Evolutionary conservation across 2,888 invertebrate species (phyloP), one percentile per base, ranked within the genome.

Genomic region (Desoria tigrina): DNA sequence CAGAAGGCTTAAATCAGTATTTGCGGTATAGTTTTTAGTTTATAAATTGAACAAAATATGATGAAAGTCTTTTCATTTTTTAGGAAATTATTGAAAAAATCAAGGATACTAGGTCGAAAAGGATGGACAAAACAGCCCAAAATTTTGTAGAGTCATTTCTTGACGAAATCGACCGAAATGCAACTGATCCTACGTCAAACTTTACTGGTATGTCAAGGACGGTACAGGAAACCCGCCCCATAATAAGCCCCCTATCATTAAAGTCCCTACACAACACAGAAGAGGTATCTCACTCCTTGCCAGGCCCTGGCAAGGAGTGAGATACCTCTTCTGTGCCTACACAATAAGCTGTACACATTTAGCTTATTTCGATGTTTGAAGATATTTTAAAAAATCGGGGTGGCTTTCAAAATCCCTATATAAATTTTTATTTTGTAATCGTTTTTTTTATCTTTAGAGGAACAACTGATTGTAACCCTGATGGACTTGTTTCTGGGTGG

Each of bases 401-500:
- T n/a, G n/a, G n/a, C n/a, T n/a, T n/a, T n/a, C n/a, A n/a, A n/a
- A n/a, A n/a, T n/a, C n/a, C 11, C 11, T 32, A 32, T 32, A 32
- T 32, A 32, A 32, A 7, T 32, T 32, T 32, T 32, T 4, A 11
- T 32, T 32, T 32, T 7, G 4, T 32, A 28, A 27, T 28, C 1
- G 2, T 6, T 6, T 32, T 55, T 7, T 53, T 39, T 42, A 7
- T 42, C 45, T n/a, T 16, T 32, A 59, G 59, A 59, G 11, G 28
- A 50, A 16, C 45, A 59, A 32, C 49, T 59, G 18, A 32, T 50
- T 32, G 59, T 50, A 2, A 37, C 49, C 2, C 11, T 50, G 11
- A 45, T 49, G 21, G 62, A 56, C 28, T 21, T 62, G 14, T 55
- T 26, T 45, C 27, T 51, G 27, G 59, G 58, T 39, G 69, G 69